Evolutionary conservation across 2,113 vertebrate genomes (phyloP), one percentile per base, ranked within the genome.

Genomic region (Entomyzon cyanotis): DNA sequence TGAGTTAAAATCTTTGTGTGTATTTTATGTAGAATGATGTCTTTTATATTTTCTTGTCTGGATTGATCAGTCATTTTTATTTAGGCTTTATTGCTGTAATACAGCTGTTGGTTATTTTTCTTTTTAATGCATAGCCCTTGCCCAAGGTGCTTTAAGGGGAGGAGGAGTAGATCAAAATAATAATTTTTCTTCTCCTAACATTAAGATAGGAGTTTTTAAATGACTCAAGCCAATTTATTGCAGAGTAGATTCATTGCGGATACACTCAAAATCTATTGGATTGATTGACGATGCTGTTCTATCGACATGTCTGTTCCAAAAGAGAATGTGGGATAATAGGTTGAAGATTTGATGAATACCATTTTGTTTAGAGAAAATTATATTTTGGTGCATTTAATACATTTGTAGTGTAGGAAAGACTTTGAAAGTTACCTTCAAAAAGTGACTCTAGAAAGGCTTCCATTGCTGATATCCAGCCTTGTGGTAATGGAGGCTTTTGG

Each of bases 131-230:
- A 77, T 65, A 93, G 59, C 59, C 63, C 75, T 96, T 94, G 84
- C 37, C 81, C 74, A 87, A 79, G 81, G 81, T 93, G 53, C 70
- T 87, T 95, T 88, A 91, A 50, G n/a, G 44, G 69, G 78, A 83
- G 63, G 59, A 95, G 35, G 46, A 85, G 46, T 86, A 96, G 78
- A 95, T 93, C 59, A 94, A 95, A 96, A 94, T 90, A 81, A 82
- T 87, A 84, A 76, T 94, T 95, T 95, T 91, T 94, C 82, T 91
- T 94, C 71, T 91, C 71, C 52, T 91, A 94, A 80, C 79, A 65
- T 88, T 91, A 95, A 91, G 91, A 88, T 88, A 93, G 31, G 52
- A 67, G 82, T 81, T 95, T 91, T 95, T 92, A 91, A 96, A 88
- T 91, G 28, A 93, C 87, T 92, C 24, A 53, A 77, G 53, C 58